Conservation (phyloP, 2,797 vertebrate species). For the Sphaeramia orbicularis region DNA sequence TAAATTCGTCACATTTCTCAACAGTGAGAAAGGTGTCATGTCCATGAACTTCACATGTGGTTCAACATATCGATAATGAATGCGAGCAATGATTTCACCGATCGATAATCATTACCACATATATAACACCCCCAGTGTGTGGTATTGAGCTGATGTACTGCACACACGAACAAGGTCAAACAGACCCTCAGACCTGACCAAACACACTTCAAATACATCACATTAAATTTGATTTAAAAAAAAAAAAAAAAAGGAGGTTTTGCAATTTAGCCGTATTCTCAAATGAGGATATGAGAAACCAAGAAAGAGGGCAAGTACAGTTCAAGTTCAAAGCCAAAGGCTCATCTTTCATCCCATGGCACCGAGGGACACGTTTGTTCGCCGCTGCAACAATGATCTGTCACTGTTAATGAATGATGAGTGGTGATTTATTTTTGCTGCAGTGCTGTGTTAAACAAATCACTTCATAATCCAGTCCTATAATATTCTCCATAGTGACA, state of each 20-base stretch:
- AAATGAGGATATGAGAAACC: slow-evolving; percentile 53
- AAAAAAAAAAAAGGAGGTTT: slow-evolving; percentile 44
- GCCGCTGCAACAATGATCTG: slow-evolving; percentile 62
- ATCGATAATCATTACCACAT: slow-evolving; percentile 67
- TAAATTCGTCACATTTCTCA: slow-evolving; percentile 4
- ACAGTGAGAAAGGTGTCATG: slow-evolving; percentile 3
- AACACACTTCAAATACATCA: slow-evolving; percentile 66
- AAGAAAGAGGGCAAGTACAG: slow-evolving; percentile 62
- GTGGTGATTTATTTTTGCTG: slow-evolving; percentile 62
- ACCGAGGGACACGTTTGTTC: slow-evolving; percentile 54
- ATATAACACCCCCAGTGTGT: slow-evolving; percentile 9
- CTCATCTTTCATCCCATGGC: slow-evolving; percentile 67
- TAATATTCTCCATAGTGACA: slow-evolving; percentile 53
- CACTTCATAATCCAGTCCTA: slow-evolving; percentile 52
- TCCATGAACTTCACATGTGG: slow-evolving; percentile 9
- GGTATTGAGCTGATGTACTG: slow-evolving; percentile 38
- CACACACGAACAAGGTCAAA: slow-evolving; percentile 61
- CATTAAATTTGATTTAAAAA: slow-evolving; percentile 60
- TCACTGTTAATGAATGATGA: slow-evolving; percentile 70
- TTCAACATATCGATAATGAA: slow-evolving; percentile 57
- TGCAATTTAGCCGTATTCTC: slow-evolving; percentile 56
- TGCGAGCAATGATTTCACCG: slow-evolving; percentile 28
- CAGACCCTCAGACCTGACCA: slow-evolving; percentile 34
- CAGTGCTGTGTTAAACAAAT: slow-evolving; percentile 65
- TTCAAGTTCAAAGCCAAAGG: slow-evolving; percentile 78